Evolutionary conservation across 2,797 vertebrate genomes (phyloP).

Genomic region (Enteromius anoplus): DNA sequence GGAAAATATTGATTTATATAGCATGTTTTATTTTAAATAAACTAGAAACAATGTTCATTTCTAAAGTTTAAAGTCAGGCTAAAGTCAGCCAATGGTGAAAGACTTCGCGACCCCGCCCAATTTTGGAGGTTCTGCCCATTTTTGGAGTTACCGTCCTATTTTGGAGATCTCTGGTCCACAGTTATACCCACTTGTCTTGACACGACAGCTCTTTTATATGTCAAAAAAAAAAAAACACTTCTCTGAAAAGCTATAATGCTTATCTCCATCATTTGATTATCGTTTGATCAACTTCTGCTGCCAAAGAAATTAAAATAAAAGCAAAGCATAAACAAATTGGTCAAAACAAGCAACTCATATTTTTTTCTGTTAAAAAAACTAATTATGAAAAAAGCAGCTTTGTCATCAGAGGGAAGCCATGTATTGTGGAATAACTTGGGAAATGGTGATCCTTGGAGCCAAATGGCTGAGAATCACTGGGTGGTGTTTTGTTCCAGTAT

Average conservation of each 20-base stretch:
- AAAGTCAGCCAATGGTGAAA: too few species aligned
- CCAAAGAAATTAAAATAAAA: not conserved
- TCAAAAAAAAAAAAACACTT: not conserved
- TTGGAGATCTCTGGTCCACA: too few species aligned
- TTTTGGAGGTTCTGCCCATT: too few species aligned
- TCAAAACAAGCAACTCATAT: not conserved
- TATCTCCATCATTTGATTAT: not conserved
- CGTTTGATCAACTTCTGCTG: not conserved
- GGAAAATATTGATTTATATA: too few species aligned
- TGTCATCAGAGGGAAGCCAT: not conserved
- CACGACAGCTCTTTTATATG: not conserved
- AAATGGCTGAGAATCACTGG: not conserved
- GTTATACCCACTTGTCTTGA: too few species aligned
- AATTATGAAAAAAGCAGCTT: not conserved
- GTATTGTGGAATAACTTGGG: not conserved
- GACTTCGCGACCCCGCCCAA: too few species aligned
- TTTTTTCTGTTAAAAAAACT: not conserved
- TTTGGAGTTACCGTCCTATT: too few species aligned
- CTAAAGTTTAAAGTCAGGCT: too few species aligned
- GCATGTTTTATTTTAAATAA: too few species aligned
- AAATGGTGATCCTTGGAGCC: not conserved
- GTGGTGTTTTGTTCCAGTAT: not conserved
- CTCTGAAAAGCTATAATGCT: not conserved
- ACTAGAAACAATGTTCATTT: too few species aligned
- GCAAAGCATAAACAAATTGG: not conserved